phyloP scores from a whole-genome alignment of 2,113 vertebrate species.

The Choloepus hoffmanni region DNA sequence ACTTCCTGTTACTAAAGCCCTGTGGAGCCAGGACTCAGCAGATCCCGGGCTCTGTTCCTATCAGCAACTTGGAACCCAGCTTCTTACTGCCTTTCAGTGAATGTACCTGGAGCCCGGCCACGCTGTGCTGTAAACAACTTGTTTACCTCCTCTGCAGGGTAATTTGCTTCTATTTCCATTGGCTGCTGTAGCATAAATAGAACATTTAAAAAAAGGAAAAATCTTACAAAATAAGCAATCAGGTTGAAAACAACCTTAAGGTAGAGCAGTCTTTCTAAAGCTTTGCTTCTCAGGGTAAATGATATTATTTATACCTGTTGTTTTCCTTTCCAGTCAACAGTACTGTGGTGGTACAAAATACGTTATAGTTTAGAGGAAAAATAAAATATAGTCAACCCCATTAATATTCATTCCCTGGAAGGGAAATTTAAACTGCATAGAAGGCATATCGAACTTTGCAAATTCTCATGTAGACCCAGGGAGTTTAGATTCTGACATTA shows the following conservation, averaged over 20 bases:
- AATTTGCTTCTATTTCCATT: conserved; percentile 75
- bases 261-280: conserved; percentile 43
- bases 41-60: conserved; percentile 61
- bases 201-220: conserved; percentile 55
- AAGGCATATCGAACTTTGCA: conserved; percentile 28
- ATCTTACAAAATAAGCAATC: conserved; percentile 56
- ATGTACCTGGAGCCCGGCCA: conserved; percentile 15
- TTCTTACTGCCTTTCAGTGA: conserved; percentile 58
- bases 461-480: neutral
- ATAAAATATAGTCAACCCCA: neutral
- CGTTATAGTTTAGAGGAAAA: conserved; percentile 60
- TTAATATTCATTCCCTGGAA: rapidly evolving
- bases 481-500: conserved; percentile 41
- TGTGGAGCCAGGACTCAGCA: conserved; percentile 71
- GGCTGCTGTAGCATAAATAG: conserved; percentile 75
- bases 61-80: conserved; percentile 57
- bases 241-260: conserved; percentile 66
- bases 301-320: conserved; percentile 71
- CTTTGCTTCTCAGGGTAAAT: neutral
- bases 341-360: neutral
- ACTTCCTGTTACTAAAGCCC: conserved; percentile 83
- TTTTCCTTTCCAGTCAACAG: conserved; percentile 21
- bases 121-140: conserved; percentile 73
- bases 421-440: neutral
- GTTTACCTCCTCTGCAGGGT: conserved; percentile 72